Conservation (phyloP, 2,113 vertebrate genomes). For the Oncorhynchus tshawytscha region DNA sequence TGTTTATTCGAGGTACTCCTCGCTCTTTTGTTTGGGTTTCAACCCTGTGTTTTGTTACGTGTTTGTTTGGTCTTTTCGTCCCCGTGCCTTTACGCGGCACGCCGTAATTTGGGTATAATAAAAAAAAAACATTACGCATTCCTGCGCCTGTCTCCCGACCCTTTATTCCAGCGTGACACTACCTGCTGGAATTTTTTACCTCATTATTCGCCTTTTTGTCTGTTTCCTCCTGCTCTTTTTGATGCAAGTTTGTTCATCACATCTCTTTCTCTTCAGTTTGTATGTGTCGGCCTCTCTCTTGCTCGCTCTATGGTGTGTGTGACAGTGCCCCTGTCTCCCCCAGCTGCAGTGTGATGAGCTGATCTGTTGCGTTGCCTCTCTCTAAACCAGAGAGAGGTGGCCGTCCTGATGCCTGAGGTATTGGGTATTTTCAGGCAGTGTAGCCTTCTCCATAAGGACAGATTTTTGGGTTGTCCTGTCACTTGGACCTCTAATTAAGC, state of each 20-base stretch:
- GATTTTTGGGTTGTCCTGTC: neutral
- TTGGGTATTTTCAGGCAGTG: neutral
- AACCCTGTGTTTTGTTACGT: no score
- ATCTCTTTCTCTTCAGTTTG: conserved; percentile 6
- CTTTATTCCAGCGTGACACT: neutral
- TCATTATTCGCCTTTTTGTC: neutral
- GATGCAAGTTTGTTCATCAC: neutral
- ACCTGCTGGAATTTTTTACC: conserved; percentile 46
- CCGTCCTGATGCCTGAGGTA: neutral
- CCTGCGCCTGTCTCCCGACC: no score
- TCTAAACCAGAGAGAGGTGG: neutral
- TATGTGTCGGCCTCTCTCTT: conserved; percentile 4
- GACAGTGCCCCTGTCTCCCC: no score
- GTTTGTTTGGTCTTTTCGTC: no score
- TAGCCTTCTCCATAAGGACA: neutral
- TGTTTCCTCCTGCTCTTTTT: neutral
- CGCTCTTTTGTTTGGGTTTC: no score
- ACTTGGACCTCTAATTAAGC: neutral
- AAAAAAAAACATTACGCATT: no score
- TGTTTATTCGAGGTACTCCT: no score
- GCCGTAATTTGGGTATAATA: no score
- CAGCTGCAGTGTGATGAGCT: conserved; percentile 35
- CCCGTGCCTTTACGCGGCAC: no score
- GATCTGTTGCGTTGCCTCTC: conserved; percentile 52
- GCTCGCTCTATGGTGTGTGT: neutral